phyloP scores from a whole-genome alignment of 2,113 vertebrate genomes.

The Rynchops niger region DNA sequence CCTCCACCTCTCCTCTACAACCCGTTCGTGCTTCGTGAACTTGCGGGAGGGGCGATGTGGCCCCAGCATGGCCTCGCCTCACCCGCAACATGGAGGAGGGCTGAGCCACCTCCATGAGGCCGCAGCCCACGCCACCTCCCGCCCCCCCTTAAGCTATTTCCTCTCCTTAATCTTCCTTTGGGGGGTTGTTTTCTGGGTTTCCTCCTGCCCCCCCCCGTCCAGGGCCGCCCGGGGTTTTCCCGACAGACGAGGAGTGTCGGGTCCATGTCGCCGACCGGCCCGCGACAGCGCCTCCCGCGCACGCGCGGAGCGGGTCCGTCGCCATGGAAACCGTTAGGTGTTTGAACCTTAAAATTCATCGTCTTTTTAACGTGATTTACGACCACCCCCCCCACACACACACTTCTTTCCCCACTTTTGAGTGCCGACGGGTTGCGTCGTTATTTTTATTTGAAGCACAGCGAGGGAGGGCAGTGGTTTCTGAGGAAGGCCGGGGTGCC shows the following conservation, averaged over 20 bases:
- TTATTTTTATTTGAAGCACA: neutral
- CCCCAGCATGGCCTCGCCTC: neutral
- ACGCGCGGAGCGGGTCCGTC: neutral
- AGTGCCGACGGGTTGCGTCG: rapidly evolving
- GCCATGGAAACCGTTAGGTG: neutral
- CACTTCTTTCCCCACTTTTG: neutral
- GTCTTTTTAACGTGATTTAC: neutral
- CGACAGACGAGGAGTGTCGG: rapidly evolving
- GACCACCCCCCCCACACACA: neutral
- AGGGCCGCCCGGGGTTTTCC: rapidly evolving
- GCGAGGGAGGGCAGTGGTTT: neutral
- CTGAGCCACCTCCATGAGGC: neutral
- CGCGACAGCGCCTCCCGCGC: no score
- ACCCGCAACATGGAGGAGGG: no score
- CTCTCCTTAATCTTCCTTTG: neutral
- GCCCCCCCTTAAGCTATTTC: no score
- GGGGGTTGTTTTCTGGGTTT: neutral
- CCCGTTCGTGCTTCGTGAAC: neutral
- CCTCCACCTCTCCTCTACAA: neutral
- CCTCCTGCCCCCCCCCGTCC: rapidly evolving
- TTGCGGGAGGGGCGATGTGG: rapidly evolving
- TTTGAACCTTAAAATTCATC: neutral
- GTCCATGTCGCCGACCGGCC: rapidly evolving
- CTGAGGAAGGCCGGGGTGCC: neutral
- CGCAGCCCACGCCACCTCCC: neutral